Evolutionary conservation across 2,888 invertebrate species (phyloP), one percentile per base, ranked within the genome.

Genomic region (Hydriomena furcata): DNA sequence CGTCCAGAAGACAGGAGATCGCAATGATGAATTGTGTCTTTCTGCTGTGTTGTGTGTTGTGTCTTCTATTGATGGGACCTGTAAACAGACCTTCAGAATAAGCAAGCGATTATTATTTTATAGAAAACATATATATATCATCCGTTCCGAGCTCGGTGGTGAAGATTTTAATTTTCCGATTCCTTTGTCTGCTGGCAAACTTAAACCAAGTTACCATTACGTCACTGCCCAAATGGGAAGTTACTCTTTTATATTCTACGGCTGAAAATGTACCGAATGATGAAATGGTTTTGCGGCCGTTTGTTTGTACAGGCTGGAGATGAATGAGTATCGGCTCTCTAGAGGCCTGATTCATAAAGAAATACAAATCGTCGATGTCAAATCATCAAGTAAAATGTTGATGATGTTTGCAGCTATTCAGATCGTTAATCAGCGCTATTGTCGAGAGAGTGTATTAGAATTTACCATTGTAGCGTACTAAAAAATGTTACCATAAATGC

Each of bases 291-390:
- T 79, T 73, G 73, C 80, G 76, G 73, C 66, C 78, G 75, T 82
- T 81, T 86, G 79, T 88, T 86, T 84, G 76, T 82, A 75, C 80
- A 81, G 80, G 56, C 76, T 60, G 59, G 72, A 78, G 73, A 83
- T 79, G 78, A 79, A 84, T 81, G 79, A n/a, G n/a, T n/a, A n/a
- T n/a, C 71, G 60, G 32, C 73, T 59, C 63, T 67, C 66, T 65
- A 74, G 66, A 68, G 68, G 71, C 61, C 61, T 58, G 64, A 68
- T 73, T 71, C 66, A 73, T 72, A 72, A 63, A 66, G 66, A 49
- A 70, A 72, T 68, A 32, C 69, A 73, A 64, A 67, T 65, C 60
- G 67, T 67, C 68, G 42, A 56, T 51, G 40, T 44, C 35, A 31
- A 31, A 44, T 50, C 12, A n/a, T 24, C 1, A 41, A 44, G 28